These are phyloP conservation scores for Cherax quadricarinatus DNA, from an alignment of 1,140 invertebrate species.

Conservation along the genomic window DNA sequence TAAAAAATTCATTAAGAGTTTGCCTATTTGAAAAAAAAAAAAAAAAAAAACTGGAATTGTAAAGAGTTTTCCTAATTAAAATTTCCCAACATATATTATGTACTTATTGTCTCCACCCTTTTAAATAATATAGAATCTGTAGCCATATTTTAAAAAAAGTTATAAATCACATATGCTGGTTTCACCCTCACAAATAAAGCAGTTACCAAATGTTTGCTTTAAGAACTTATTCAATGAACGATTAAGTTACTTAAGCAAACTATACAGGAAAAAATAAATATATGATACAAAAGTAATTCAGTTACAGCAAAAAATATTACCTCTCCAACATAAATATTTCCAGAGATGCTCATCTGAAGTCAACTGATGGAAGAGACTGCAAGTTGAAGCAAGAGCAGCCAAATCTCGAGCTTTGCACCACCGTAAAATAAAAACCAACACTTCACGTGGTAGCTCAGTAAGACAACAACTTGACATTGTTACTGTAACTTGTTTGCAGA, in stretches of 20 bases:
- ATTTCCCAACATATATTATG: too few relatives aligned
- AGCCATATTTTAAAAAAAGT: too few relatives aligned
- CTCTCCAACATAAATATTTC: conserved; percentile 25
- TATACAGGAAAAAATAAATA: neutral
- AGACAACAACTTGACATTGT: neutral
- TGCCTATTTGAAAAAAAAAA: neutral
- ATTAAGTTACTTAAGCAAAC: neutral
- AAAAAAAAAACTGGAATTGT: neutral
- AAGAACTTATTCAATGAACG: neutral
- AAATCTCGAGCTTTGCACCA: conserved; percentile 16
- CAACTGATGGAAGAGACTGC: conserved; percentile 15
- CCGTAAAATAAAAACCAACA: conserved; percentile 1
- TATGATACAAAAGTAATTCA: neutral
- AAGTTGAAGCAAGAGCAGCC: neutral
- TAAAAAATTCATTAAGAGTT: neutral
- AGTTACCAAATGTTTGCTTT: neutral
- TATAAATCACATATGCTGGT: too few relatives aligned
- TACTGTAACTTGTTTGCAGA: neutral
- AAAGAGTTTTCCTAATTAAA: neutral
- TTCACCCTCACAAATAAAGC: neutral
- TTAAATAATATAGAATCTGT: too few relatives aligned
- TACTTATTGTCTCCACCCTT: too few relatives aligned
- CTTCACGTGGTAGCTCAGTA: conserved; percentile 23
- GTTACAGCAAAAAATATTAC: neutral
- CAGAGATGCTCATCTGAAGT: conserved; percentile 4